Base-by-base conservation (phyloP, 2,888 invertebrate genomes). In the Caenorhabditis virilis region DNA sequence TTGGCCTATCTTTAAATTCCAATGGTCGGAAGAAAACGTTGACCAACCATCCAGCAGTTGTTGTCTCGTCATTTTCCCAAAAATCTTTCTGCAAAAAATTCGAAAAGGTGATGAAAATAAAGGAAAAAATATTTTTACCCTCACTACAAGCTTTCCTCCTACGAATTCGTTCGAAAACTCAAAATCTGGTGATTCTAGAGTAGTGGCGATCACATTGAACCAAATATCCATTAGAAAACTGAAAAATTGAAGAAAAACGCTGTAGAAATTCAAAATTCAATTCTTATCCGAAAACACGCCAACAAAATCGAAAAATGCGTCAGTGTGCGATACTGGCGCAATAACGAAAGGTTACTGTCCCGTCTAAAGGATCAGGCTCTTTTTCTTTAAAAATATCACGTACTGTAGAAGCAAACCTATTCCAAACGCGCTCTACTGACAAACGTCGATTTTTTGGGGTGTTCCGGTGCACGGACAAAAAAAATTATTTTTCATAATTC, bases 111-210 rank as follows among this genome's bases (percentile, higher is more conserved):
- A 18, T 4, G 22, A 36, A 27, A 38, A 11, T 30, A 26, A 7
- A 49, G 26, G 18, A 45, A 5, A 45, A 30, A 30, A 35, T 9
- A 15, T 23, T 20, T 30, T 36, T 25, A 60, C 64, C 50, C 59
- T 46, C n/a, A 60, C 20, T 2, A 61, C n/a, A 23, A 58, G 50
- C 16, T 66, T 52, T 45, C 66, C 66, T 27, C 66, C 66, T 25
- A 66, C 46, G 18, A 66, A 66, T 0, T 56, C 36, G 4, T 38
- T 25, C 6, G 13, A 20, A 23, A 61, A 61, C 7, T 61, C 60
- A 26, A 49, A 56, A 13, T 42, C 43, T n/a, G 56, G 30, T 9
- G 60, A 53, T 47, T 66, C 66, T 5, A 66, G 42, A 4, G 48
- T 55, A 18, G 49, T 39, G 5, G 42, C 25, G 15, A 65, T 36